Evolutionary conservation across 2,888 invertebrate species (phyloP).

Genomic region (Conops quadrifasciatus): DNA sequence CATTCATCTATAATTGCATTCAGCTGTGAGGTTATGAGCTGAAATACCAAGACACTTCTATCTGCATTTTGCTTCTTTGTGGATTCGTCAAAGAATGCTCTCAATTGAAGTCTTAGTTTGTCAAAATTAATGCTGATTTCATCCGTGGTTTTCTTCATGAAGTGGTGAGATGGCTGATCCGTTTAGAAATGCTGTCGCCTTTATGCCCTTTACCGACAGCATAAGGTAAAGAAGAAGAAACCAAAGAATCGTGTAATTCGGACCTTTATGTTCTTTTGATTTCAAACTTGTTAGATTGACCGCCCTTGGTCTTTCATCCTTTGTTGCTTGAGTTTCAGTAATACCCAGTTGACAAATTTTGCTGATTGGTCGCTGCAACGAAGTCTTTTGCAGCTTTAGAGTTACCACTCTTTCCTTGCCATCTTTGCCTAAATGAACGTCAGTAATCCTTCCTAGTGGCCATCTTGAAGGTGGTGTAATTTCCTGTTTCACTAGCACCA

Average conservation of each 20-base stretch:
- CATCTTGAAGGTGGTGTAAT: constrained; percentile 27
- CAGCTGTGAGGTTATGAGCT: constrained; percentile 1
- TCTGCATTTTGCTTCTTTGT: neutral
- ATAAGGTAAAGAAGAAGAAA: constrained; percentile 4
- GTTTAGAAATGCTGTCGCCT: neutral
- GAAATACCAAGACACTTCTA: constrained; percentile 11
- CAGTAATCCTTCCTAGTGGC: constrained; percentile 23
- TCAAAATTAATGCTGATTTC: constrained; percentile 30
- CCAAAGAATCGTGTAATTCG: neutral
- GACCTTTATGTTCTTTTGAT: neutral
- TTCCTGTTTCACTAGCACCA: constrained; percentile 31
- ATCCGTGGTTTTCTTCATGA: constrained; percentile 30
- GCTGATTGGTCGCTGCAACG: neutral
- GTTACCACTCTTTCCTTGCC: constrained; percentile 1
- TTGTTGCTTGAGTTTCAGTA: neutral
- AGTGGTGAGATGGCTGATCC: neutral
- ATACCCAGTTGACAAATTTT: neutral
- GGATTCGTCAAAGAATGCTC: neutral
- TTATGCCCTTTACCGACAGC: constrained; percentile 1
- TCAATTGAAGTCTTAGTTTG: constrained; percentile 2
- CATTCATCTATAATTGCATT: constrained; percentile 12
- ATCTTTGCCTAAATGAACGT: constrained; percentile 16
- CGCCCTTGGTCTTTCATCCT: neutral
- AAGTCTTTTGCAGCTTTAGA: neutral
- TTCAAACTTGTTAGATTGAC: neutral